These are phyloP conservation scores for Phymastichus coffea DNA, from an alignment of 1,140 invertebrate species.

Conservation along the genomic window DNA sequence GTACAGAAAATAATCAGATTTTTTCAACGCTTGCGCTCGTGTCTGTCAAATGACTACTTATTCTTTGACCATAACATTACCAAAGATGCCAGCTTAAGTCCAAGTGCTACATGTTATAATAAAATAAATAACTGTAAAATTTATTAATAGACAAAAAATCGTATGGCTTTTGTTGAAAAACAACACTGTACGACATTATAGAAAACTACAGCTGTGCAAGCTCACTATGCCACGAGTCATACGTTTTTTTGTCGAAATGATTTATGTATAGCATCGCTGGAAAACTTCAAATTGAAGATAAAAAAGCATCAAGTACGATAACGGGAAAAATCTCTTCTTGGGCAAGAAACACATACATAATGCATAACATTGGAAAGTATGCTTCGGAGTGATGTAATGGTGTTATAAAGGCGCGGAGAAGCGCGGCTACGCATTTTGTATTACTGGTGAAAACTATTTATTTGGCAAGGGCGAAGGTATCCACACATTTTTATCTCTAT, in stretches of 20 bases:
- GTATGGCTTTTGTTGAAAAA: too few species aligned
- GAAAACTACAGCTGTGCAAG: too few species aligned
- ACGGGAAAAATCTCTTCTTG: slow-evolving; percentile 2
- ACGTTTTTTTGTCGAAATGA: slow-evolving; percentile 4
- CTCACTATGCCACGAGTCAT: too few species aligned
- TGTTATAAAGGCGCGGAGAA: slow-evolving; percentile 11
- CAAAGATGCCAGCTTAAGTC: slow-evolving; percentile 33
- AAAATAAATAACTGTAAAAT: slow-evolving; percentile 15
- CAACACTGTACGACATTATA: too few species aligned
- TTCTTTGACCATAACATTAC: slow-evolving; percentile 24
- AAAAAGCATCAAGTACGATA: slow-evolving; percentile 9
- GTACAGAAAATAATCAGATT: slow-evolving; percentile 1
- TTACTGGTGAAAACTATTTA: slow-evolving; percentile 13
- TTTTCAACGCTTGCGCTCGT: background rate
- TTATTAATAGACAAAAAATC: background rate
- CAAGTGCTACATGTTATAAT: slow-evolving; percentile 8
- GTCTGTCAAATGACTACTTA: background rate
- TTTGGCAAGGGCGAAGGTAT: slow-evolving; percentile 1
- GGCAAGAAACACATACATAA: slow-evolving; percentile 12
- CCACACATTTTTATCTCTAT: slow-evolving; percentile 9
- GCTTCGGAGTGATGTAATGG: slow-evolving; percentile 9
- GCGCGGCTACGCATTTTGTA: background rate
- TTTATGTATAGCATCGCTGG: slow-evolving; percentile 2
- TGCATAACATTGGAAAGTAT: slow-evolving; percentile 1
- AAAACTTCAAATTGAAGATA: slow-evolving; percentile 6